Evolutionary conservation across 1,140 invertebrate species (phyloP).

Genomic region (Pachyrhynchus sulphureomaculatus): DNA sequence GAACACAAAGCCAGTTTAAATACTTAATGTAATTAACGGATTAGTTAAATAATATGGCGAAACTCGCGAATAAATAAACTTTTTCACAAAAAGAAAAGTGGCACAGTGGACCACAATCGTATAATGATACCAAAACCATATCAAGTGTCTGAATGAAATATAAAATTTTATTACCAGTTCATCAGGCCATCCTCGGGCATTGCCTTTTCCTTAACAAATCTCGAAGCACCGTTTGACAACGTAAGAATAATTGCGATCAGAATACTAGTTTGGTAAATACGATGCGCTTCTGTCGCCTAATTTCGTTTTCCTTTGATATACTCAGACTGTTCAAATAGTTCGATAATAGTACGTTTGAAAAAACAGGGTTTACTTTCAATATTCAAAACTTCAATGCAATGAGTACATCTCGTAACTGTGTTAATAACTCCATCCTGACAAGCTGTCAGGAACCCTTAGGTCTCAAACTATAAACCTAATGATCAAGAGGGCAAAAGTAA

Average conservation of each 20-base stretch:
- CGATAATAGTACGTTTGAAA: neutral
- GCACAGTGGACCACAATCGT: too few species aligned
- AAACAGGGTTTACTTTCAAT: neutral
- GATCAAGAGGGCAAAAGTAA: too few species aligned
- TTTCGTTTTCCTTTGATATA: neutral
- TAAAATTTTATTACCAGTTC: constrained; percentile 11
- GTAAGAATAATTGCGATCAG: neutral
- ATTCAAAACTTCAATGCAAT: neutral
- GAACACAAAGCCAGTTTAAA: too few species aligned
- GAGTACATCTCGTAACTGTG: too few species aligned
- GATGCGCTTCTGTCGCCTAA: neutral
- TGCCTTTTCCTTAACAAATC: constrained; percentile 12
- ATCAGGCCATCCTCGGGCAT: constrained; percentile 23
- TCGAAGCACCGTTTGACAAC: constrained; percentile 13
- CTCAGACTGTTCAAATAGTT: neutral
- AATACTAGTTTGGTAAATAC: neutral
- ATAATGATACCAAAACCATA: too few species aligned
- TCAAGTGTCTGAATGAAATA: neutral
- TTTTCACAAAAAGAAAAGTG: too few species aligned
- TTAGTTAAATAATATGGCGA: too few species aligned
- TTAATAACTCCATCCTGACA: too few species aligned
- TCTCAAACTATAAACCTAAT: too few species aligned
- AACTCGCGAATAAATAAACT: neutral
- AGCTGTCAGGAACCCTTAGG: too few species aligned
- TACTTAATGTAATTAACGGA: too few species aligned